Percentiles rank a stretch among this genome's conserved stretches.
Evolutionary conservation across 2,888 invertebrate species (phyloP).

Genomic region (Drosophila vallismaia): DNA sequence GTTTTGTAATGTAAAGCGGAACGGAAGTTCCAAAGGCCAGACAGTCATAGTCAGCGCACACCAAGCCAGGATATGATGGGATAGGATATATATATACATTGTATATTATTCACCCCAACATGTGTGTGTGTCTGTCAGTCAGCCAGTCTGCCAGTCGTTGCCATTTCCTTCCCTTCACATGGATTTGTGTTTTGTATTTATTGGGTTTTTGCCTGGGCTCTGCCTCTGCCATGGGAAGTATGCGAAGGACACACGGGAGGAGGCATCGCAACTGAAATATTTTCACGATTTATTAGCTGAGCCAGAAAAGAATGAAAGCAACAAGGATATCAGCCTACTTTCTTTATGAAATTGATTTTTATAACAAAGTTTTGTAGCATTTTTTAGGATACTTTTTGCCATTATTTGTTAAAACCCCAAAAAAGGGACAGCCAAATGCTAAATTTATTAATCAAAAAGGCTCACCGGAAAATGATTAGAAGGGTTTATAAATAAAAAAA

Average conservation of each 20-base stretch:
- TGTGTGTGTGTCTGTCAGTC: conserved; percentile 27
- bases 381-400: background rate
- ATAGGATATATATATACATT: conserved; percentile 9
- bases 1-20: conserved; percentile 57
- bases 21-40: conserved; percentile 63
- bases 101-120: conserved; percentile 13
- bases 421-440: too few species aligned
- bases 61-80: conserved; percentile 30
- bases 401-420: background rate
- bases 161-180: conserved; percentile 16
- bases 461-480: background rate
- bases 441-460: too few species aligned
- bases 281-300: conserved; percentile 43
- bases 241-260: conserved; percentile 58
- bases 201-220: conserved; percentile 6
- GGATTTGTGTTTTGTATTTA: conserved; percentile 28
- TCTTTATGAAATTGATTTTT: too few species aligned
- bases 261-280: conserved; percentile 49
- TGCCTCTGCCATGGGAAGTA: conserved; percentile 36
- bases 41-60: conserved; percentile 14
- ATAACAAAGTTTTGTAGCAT: background rate
- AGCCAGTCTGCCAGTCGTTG: conserved; percentile 25
- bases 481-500: too few species aligned
- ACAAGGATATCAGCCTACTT: conserved; percentile 12
- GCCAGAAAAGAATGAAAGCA: conserved; percentile 11